A percentile compares a stretch with the other conserved stretches of the same genome.
Evolutionary conservation across 1,140 invertebrate species (phyloP).

Genomic region (Drosophila bifasciata): DNA sequence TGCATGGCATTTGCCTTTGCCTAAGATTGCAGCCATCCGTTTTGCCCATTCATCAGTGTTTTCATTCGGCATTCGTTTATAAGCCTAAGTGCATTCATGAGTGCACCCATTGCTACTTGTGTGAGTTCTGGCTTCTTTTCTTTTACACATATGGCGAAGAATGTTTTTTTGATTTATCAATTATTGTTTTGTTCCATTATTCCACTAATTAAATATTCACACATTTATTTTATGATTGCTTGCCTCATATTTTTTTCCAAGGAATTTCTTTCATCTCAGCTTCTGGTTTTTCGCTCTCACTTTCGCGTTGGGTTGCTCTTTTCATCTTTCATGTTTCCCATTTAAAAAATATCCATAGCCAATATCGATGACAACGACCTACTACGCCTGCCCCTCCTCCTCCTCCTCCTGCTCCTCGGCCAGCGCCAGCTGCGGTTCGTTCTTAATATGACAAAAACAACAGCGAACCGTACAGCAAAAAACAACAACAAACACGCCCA

Average conservation of each 20-base stretch:
- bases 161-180: slow-evolving; percentile 19
- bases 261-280: slow-evolving; percentile 31
- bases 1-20: no score
- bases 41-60: no score
- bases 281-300: no score
- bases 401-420: no score
- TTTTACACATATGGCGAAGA: neutral
- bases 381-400: no score
- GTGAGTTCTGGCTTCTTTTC: no score
- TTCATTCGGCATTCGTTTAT: no score
- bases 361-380: slow-evolving; percentile 43
- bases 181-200: slow-evolving; percentile 33
- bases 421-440: slow-evolving; percentile 29
- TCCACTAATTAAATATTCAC: slow-evolving; percentile 31
- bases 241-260: neutral
- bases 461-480: slow-evolving; percentile 3
- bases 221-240: slow-evolving; percentile 11
- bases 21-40: no score
- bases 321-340: slow-evolving; percentile 4
- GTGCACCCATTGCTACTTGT: no score
- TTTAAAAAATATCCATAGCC: slow-evolving; percentile 38
- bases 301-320: slow-evolving; percentile 4
- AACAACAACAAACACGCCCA: slow-evolving; percentile 12
- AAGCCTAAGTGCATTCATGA: no score
- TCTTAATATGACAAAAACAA: slow-evolving; percentile 38